Base-by-base conservation (phyloP, 1,140 invertebrate species). In the Oryzaephilus surinamensis region DNA sequence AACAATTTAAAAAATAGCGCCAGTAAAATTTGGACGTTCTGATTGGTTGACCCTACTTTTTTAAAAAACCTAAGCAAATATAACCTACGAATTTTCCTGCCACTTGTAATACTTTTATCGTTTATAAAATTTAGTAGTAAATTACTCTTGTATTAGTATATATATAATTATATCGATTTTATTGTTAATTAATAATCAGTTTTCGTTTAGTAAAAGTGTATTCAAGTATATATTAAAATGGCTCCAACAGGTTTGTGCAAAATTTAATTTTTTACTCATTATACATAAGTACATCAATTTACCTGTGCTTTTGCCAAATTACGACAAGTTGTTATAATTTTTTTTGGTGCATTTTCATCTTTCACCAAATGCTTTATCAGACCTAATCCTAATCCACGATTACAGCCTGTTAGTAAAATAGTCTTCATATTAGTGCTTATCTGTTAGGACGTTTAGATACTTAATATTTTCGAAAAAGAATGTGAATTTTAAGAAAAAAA, bases 351-450 rank as follows among this genome's bases (percentile, higher is more conserved):
- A 42, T 67, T 68, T 16, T 62, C 48, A 2, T 64, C 51, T 24
- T 60, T 49, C 3, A 63, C 40, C 15, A 86, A 51, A 59, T 79
- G 71, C 63, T 80, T 84, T 1, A 91, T 76, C 35, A 94, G 66
- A 29, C 87, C 87, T 19, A 93, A 64, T 11, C 90, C 90, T 28
- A 94, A 62, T 1, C 91, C 90, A 23, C 90, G 73, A 58, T 91
- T 93, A 32, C 81, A 81, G 13, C 90, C 90, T 6, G 89, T 94
- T 40, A 93, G 78, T 42, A 94, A 63, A 46, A 91, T 75, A 20
- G 81, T 81, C 45, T 74, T 80, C 81, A 86, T 84, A 46, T 66
- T n/a, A n/a, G n/a, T n/a, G n/a, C n/a, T n/a, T n/a, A n/a, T n/a
- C n/a, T n/a, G n/a, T n/a, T n/a, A n/a, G n/a, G n/a, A n/a, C n/a